Conservation (phyloP, 2,888 invertebrate species). For the Lordiphosa fenestrarum region DNA sequence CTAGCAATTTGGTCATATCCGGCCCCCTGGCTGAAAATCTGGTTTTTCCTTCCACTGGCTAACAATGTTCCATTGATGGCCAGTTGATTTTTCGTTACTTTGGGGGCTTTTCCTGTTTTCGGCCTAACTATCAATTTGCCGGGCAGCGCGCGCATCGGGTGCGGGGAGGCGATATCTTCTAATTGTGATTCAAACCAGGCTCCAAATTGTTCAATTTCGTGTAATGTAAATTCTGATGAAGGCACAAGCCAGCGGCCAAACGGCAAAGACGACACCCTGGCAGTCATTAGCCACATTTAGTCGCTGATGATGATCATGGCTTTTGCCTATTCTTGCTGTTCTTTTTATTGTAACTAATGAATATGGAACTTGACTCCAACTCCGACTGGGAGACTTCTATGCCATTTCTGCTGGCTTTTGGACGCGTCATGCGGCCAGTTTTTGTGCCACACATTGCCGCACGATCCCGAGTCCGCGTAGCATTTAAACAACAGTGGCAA, state of each 20-base stretch:
- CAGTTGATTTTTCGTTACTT: conserved; percentile 56
- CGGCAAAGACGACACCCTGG: conserved; percentile 48
- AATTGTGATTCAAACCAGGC: conserved; percentile 52
- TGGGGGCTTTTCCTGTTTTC: conserved; percentile 55
- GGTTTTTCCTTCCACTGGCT: conserved; percentile 65
- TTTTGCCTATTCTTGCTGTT: conserved; percentile 31
- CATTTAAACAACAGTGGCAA: conserved; percentile 63
- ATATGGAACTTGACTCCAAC: conserved; percentile 78
- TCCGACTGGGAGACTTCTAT: conserved; percentile 33
- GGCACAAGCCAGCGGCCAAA: conserved; percentile 21
- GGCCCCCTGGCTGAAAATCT: conserved; percentile 74
- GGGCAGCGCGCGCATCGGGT: no score
- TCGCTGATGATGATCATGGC: conserved; percentile 44
- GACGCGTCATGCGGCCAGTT: conserved; percentile 74
- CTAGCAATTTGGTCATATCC: conserved; percentile 79
- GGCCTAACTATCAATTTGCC: conserved; percentile 46
- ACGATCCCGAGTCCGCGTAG: conserved; percentile 71
- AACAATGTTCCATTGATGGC: conserved; percentile 28
- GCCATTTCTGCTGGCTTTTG: conserved; percentile 51
- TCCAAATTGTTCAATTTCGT: conserved; percentile 46
- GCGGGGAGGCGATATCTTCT: conserved; percentile 4
- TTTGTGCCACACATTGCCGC: conserved; percentile 76
- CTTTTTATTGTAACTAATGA: conserved; percentile 67
- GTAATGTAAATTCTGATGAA: conserved; percentile 41
- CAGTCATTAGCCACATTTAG: conserved; percentile 61